These are phyloP conservation scores for Panulirus ornatus DNA, from an alignment of 1,140 invertebrate genomes.

Conservation along the genomic window DNA sequence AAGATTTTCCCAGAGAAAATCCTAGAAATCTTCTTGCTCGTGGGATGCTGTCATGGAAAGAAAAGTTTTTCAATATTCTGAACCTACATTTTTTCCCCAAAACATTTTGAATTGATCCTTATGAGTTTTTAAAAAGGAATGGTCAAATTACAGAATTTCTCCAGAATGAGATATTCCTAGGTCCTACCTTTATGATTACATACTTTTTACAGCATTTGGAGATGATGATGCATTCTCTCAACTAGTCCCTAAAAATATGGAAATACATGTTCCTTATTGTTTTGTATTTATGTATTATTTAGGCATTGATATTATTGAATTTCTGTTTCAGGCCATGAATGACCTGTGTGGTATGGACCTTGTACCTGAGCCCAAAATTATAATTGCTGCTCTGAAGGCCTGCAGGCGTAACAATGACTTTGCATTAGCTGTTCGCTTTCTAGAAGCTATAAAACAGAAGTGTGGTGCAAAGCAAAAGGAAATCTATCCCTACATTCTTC, in stretches of 20 bases:
- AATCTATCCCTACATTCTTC: constrained; percentile 93
- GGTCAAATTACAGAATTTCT: too few relatives aligned
- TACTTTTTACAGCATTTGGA: too few relatives aligned
- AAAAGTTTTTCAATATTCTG: too few relatives aligned
- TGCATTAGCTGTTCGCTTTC: constrained; percentile 92
- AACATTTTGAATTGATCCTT: too few relatives aligned
- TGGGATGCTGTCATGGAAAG: too few relatives aligned
- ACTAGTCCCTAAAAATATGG: background rate
- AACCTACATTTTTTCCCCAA: too few relatives aligned
- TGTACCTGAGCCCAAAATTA: constrained; percentile 96
- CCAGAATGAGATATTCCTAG: too few relatives aligned
- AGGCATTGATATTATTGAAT: background rate
- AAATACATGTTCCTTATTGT: background rate
- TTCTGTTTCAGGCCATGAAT: constrained; percentile 80
- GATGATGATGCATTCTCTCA: too few relatives aligned
- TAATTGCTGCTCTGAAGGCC: constrained; percentile 93
- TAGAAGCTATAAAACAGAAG: constrained; percentile 95
- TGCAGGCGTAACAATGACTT: constrained; percentile 96
- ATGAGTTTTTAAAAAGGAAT: too few relatives aligned
- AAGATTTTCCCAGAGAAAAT: too few relatives aligned
- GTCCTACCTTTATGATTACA: too few relatives aligned
- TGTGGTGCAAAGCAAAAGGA: constrained; percentile 88
- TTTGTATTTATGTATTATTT: background rate
- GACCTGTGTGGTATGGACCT: constrained; percentile 90
- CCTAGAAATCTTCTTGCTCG: too few relatives aligned